A percentile compares a stretch with the other conserved stretches of the same genome.
phyloP scores from a whole-genome alignment of 2,113 vertebrate species.

The Hymenochirus boettgeri region DNA sequence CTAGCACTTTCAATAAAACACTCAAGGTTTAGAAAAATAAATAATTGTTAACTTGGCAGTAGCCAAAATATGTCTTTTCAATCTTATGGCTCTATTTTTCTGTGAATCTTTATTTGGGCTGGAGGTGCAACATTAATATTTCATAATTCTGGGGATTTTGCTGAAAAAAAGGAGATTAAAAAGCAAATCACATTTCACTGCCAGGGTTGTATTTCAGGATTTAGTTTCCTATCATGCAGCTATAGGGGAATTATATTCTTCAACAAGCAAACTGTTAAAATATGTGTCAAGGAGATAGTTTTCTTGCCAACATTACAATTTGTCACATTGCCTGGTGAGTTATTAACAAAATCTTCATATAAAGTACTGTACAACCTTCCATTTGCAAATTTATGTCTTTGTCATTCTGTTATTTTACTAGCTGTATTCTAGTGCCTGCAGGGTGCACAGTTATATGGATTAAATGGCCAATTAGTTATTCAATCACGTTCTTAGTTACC shows the following conservation, averaged over 20 bases:
- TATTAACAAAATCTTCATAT: conserved; percentile 51
- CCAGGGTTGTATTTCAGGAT: conserved; percentile 40
- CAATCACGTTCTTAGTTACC: conserved; percentile 55
- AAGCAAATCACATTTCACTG: conserved; percentile 52
- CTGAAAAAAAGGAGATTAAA: conserved; percentile 46
- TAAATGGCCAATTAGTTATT: conserved; percentile 59
- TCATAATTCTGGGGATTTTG: conserved; percentile 47
- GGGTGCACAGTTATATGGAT: conserved; percentile 48
- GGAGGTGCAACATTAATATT: conserved; percentile 51
- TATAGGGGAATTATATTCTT: conserved; percentile 43
- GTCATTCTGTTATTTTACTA: conserved; percentile 48
- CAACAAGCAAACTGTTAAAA: conserved; percentile 12
- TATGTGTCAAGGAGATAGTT: conserved; percentile 48
- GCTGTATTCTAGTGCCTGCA: conserved; percentile 46
- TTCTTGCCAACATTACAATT: conserved; percentile 45
- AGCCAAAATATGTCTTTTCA: conserved; percentile 4
- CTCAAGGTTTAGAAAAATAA: neutral
- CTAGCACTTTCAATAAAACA: no score
- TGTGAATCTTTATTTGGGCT: conserved; percentile 29
- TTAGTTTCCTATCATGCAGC: conserved; percentile 27
- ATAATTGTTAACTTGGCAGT: neutral
- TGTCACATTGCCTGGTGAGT: conserved; percentile 50
- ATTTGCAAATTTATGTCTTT: conserved; percentile 51
- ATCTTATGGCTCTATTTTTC: conserved; percentile 9
- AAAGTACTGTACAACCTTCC: conserved; percentile 50